Base-by-base conservation (phyloP, 2,113 vertebrate genomes). In the Calonectris borealis region DNA sequence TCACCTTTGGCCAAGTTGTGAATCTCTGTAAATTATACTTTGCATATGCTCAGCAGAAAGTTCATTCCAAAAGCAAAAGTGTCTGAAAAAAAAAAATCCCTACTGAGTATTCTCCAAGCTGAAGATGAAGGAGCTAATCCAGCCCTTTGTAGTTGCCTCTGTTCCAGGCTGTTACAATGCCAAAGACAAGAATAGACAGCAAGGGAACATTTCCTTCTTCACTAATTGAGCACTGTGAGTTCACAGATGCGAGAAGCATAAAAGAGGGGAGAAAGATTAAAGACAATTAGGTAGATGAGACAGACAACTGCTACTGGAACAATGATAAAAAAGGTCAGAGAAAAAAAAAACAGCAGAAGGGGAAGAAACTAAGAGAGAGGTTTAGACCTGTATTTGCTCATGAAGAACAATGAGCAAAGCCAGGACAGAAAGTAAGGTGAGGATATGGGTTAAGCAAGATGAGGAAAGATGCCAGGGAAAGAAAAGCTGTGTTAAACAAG, bases 231-330 rank as follows among this genome's bases (percentile, higher is more conserved):
- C 58, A 83, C 94, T n/a, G 21, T 83, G 70, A 83, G 82, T 72
- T 96, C 95, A 95, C 92, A 96, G 87, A 96, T 66, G 83, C 95
- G 61, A 91, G 46, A 85, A 94, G 81, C 70, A 76, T 64, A 57
- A 85, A 91, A 93, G 70, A 82, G 31, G 36, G 66, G 82, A 94
- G 69, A 79, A 91, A 96, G 36, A 82, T 44, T 78, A 94, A 96
- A 96, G 84, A 94, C 90, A 96, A 97, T 94, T 96, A 97, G 82
- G 87, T 69, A 96, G 91, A 97, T 96, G 90, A 96, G 87, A 94
- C 38, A 93, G 89, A 93, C 70, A 95, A 94, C 87, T 83, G 70
- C 62, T 93, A 73, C 60, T 57, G 44, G 62, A 94, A 91, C 19
- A 83, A 61, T 7, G 54, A 95, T 52, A 89, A 75, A 96, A 93